Evolutionary conservation across 2,888 invertebrate species (phyloP).

Genomic region (Cryptosula pallasiana): DNA sequence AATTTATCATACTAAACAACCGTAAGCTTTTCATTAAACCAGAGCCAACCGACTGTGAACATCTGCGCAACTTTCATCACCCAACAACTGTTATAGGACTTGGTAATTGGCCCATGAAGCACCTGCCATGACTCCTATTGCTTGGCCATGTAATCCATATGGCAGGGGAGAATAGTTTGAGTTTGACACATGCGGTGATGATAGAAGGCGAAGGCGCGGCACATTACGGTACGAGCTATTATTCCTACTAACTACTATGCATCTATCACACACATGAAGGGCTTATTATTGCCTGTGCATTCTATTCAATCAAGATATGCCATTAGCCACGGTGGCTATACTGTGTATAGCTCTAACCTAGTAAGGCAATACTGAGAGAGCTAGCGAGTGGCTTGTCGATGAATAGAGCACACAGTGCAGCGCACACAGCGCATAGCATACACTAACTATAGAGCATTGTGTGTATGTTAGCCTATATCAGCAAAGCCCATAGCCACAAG

Average conservation of each 20-base stretch:
- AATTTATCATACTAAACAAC: slow-evolving; percentile 8
- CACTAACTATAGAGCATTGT: not conserved
- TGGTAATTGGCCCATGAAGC: no score
- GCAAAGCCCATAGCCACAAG: not conserved
- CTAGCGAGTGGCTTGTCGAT: no score
- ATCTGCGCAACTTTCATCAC: no score
- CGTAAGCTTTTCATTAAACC: not conserved
- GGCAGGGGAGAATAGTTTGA: no score
- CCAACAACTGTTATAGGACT: no score
- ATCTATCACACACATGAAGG: slow-evolving; percentile 21
- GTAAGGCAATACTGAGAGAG: no score
- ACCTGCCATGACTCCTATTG: no score
- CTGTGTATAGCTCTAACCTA: not conserved
- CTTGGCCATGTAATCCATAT: no score
- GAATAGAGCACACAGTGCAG: no score
- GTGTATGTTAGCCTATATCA: not conserved
- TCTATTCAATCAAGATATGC: slow-evolving; percentile 22
- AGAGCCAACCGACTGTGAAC: not conserved
- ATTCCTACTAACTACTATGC: slow-evolving; percentile 1
- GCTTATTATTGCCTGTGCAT: slow-evolving; percentile 21
- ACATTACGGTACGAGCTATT: not conserved
- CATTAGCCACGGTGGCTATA: slow-evolving; percentile 11
- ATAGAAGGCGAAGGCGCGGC: no score
- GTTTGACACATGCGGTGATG: no score
- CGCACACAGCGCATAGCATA: not conserved